Base-by-base conservation (phyloP, 2,888 invertebrate species). In the Subacronicta megacephala region DNA sequence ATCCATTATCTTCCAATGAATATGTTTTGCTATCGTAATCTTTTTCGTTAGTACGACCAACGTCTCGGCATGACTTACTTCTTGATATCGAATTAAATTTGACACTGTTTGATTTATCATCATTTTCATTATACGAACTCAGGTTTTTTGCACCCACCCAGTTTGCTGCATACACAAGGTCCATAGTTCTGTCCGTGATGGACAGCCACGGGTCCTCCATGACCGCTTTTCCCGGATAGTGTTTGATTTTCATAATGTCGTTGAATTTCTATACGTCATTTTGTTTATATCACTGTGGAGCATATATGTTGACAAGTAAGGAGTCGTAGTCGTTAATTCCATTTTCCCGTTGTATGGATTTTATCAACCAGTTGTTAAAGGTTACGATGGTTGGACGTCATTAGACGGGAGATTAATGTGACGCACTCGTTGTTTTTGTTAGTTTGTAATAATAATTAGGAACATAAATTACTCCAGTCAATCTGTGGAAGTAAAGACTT, bases 171-270 rank as follows among this genome's bases (percentile, higher is more conserved):
- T 98, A 98, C 42, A 97, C 95, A 45, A 97, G 95, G 77, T 96
- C 96, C 96, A 97, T 96, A 63, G 96, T 95, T 78, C 95, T 95
- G 72, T 96, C 96, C 74, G 95, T 95, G 38, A 96, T 95, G 69
- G 95, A 95, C 81, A 96, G 95, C 84, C 96, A 96, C 71, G 95
- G 95, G 88, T 96, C 96, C 86, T 97, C 97, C 95, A 97, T 95
- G 82, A 97, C 97, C 69, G 96, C 97, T 90, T 97, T 97, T 70
- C 97, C 97, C 38, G 97, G 97, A 88, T 97, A 97, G 80, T 96
- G 96, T 87, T 97, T 96, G 71, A 97, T 97, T 95, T 97, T 97
- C 97, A 98, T 97, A 86, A 81, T 92, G 89, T 67, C 57, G 68
- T 61, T 26, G 64, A 76, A 63, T 70, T 70, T 16, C 16, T 49